A percentile compares a stretch with the other conserved stretches of the same genome.
Conservation (phyloP, 2,797 vertebrate genomes). For the Rhabdophis nuchalis region DNA sequence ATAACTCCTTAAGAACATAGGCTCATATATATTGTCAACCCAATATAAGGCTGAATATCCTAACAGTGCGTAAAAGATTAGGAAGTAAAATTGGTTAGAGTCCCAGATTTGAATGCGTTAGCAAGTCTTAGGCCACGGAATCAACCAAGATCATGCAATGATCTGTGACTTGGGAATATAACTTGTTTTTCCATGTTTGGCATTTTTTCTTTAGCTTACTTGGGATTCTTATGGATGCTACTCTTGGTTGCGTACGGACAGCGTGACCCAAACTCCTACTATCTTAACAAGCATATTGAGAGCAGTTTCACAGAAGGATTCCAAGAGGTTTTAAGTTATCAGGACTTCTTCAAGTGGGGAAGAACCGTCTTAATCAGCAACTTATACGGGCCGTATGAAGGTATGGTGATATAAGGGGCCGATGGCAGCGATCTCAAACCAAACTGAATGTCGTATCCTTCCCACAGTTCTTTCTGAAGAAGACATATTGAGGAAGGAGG, state of each 20-base stretch:
- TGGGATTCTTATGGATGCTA: constrained; percentile 93
- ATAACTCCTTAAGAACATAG: no score
- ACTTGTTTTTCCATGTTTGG: background rate
- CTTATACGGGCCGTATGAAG: constrained; percentile 76
- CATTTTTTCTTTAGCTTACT: constrained; percentile 74
- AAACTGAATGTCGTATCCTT: background rate
- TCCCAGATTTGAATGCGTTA: background rate
- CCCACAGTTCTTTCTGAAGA: background rate
- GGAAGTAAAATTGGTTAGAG: background rate
- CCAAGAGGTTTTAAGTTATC: constrained; percentile 75
- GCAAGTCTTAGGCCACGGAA: background rate
- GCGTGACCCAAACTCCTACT: constrained; percentile 87
- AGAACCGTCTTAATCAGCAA: constrained; percentile 83
- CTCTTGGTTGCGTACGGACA: constrained; percentile 91
- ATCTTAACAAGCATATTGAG: constrained; percentile 85
- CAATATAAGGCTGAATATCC: no score
- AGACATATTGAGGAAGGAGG: background rate
- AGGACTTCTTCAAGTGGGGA: constrained; percentile 86
- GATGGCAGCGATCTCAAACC: background rate
- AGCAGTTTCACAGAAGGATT: constrained; percentile 84
- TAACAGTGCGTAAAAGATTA: background rate
- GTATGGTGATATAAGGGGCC: no score
- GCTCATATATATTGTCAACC: no score
- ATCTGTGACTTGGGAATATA: constrained; percentile 9
- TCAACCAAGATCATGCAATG: background rate